phyloP scores from a whole-genome alignment of 2,888 invertebrate species.

The Lithodes maja region DNA sequence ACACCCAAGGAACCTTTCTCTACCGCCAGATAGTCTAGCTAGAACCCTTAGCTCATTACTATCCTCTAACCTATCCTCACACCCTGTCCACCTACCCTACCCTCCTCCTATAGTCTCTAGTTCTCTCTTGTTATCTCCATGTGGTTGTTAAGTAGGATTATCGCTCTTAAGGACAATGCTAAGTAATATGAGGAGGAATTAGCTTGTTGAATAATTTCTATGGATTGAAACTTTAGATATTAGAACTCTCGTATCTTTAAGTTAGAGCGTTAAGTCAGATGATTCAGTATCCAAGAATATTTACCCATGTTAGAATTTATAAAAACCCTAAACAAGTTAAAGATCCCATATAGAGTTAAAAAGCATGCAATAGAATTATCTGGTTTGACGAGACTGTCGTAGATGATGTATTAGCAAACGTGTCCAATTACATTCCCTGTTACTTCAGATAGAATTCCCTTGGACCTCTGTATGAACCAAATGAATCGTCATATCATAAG shows the following conservation, averaged over 20 bases:
- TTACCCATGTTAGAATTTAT: neutral
- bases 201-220: slow-evolving; percentile 1
- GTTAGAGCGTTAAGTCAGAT: neutral
- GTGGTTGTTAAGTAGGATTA: slow-evolving; percentile 6
- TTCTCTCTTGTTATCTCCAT: slow-evolving; percentile 3
- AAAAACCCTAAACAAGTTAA: neutral
- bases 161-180: slow-evolving; percentile 5
- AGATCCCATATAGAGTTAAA: neutral
- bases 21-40: neutral
- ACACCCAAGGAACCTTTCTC: slow-evolving; percentile 7
- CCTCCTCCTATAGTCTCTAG: neutral
- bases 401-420: neutral
- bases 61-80: neutral
- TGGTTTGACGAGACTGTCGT: neutral
- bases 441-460: neutral
- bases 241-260: neutral
- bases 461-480: slow-evolving; percentile 31
- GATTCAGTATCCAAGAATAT: neutral
- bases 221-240: neutral
- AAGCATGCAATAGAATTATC: neutral
- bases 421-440: neutral
- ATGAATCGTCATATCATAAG: slow-evolving; percentile 64
- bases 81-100: neutral
- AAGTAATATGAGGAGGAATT: neutral
- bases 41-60: neutral